Evolutionary conservation across 2,888 invertebrate genomes (phyloP).

Genomic region (Carabus problematicus): DNA sequence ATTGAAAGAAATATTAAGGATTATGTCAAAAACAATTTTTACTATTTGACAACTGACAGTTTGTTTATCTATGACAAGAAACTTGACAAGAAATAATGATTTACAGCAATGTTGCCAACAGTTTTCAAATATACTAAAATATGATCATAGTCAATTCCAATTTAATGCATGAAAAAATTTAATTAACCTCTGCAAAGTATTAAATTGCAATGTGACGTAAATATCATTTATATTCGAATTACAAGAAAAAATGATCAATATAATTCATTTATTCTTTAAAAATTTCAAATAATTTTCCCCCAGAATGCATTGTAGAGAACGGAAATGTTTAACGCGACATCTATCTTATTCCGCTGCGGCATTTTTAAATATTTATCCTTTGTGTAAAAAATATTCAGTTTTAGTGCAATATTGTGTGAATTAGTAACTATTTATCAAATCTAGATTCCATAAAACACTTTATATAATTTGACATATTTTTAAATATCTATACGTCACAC

Average conservation of each 20-base stretch:
- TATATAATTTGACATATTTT: too few species aligned
- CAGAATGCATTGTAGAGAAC: slow-evolving; percentile 17
- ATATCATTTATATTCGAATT: too few species aligned
- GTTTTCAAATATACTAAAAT: not conserved
- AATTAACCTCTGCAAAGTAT: too few species aligned
- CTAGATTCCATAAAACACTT: too few species aligned
- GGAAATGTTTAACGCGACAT: slow-evolving; percentile 29
- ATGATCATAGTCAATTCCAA: not conserved
- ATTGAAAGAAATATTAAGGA: not conserved
- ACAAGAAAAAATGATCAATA: too few species aligned
- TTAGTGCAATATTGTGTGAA: slow-evolving; percentile 1
- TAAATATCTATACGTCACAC: too few species aligned
- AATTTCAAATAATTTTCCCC: not conserved
- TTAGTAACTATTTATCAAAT: too few species aligned
- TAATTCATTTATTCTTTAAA: too few species aligned
- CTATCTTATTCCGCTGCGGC: slow-evolving; percentile 30
- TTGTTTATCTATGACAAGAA: not conserved
- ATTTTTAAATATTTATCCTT: slow-evolving; percentile 40
- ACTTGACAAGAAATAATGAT: not conserved
- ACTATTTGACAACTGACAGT: slow-evolving; percentile 19
- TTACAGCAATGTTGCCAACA: not conserved
- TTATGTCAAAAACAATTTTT: not conserved
- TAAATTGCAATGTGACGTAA: too few species aligned
- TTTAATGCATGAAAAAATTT: not conserved
- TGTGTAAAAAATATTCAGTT: slow-evolving; percentile 36